Evolutionary conservation across 2,888 invertebrate species (phyloP), one percentile per base, ranked within the genome.

Genomic region (Mimas tiliae): DNA sequence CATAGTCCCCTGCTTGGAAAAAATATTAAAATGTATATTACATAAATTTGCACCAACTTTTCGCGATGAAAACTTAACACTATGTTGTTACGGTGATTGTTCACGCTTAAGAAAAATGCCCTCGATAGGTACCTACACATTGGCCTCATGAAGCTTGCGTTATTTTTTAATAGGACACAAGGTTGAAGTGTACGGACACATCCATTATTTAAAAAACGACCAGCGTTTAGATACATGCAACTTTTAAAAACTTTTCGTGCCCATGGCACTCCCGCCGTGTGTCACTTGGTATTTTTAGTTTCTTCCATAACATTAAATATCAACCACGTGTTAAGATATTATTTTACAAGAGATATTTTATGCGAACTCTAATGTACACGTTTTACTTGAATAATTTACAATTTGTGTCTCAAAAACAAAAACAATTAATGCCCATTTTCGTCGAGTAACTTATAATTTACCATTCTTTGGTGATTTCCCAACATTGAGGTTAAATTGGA

Each of bases 341-440:
- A 58, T 19, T 21, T 19, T 55, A 55, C 42, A 58, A 58, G 19
- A 58, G 58, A 58, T 42, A 42, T 19, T 58, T 58, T 42, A 42
- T 12, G 19, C 64, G 62, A 68, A 64, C 62, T 67, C 55, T 63
- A 58, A 58, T 19, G 38, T 58, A 58, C 58, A 58, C n/a, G 21
- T 63, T 63, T 63, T 48, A 27, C 14, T 45, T 64, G 27, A 14
- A 64, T 48, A 45, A 64, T 64, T 64, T 64, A 52, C 42, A 64
- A 64, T 38, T 64, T 45, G 51, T 42, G 6, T 45, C 21, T 16
- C 48, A 48, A 64, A 69, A 58, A 69, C 62, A 67, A 69, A 65
- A 69, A 55, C 71, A 73, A 27, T 80, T 66, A 81, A 79, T 82
- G 81, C 80, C 82, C 80, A 19, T 74, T 70, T 70, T 63, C 55